A percentile compares a stretch with the other conserved stretches of the same genome.
Conservation (phyloP, 2,113 vertebrate genomes). For the Chionis minor region DNA sequence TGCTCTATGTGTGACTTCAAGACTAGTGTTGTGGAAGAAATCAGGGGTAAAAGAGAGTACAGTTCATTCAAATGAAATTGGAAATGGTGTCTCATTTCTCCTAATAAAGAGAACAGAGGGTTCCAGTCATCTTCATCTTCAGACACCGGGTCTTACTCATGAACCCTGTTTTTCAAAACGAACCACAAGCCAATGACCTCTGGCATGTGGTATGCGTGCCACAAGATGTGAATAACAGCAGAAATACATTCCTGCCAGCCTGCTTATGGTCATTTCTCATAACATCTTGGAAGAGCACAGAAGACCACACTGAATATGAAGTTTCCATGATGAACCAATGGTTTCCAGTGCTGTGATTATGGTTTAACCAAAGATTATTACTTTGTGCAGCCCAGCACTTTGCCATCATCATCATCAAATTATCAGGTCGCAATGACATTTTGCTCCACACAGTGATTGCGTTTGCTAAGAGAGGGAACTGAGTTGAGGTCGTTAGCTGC, state of each 20-base stretch:
- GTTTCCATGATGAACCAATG: constrained; percentile 25
- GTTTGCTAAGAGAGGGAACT: not conserved
- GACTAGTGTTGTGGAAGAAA: not conserved
- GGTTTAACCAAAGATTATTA: constrained; percentile 55
- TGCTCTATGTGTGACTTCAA: not conserved
- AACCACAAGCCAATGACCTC: not conserved
- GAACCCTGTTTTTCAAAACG: not conserved
- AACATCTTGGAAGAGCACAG: not conserved
- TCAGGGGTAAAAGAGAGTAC: not conserved
- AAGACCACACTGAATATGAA: constrained; percentile 10
- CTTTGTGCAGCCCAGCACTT: not conserved
- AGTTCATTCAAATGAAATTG: not conserved
- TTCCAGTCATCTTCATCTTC: not conserved
- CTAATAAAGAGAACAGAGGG: not conserved
- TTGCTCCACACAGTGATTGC: not conserved
- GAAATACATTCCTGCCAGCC: not conserved
- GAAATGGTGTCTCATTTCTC: not conserved
- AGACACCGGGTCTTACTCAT: not conserved
- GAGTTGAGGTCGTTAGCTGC: not conserved
- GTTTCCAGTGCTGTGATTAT: constrained; percentile 41
- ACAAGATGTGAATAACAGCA: not conserved
- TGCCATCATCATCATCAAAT: constrained; percentile 38
- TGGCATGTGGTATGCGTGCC: not conserved
- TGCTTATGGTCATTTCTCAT: not conserved
- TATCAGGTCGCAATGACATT: not conserved